phyloP scores from a whole-genome alignment of 2,797 vertebrate genomes.

The Chloroceryle amazona region DNA sequence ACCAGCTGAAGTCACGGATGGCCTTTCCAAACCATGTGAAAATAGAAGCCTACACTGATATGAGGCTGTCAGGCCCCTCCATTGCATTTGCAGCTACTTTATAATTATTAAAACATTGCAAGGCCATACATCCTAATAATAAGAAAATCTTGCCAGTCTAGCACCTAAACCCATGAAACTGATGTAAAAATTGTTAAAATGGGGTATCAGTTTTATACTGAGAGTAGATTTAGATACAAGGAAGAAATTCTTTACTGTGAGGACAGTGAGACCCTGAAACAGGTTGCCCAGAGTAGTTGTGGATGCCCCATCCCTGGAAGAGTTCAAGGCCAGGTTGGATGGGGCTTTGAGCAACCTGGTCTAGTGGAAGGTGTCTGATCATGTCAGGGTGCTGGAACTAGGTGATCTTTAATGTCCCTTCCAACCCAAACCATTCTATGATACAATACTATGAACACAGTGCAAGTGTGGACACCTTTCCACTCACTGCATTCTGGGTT shows the following conservation, averaged over 20 bases:
- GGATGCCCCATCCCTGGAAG: not conserved
- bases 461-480: not conserved
- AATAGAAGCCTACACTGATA: not conserved
- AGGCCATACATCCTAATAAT: not conserved
- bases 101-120: not conserved
- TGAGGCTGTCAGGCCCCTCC: not conserved
- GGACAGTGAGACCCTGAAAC: not conserved
- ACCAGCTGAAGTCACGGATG: not conserved
- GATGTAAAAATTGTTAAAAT: not conserved
- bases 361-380: not conserved
- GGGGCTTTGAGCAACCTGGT: not conserved
- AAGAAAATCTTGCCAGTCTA: not conserved
- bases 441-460: not conserved
- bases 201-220: not conserved
- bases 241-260: not conserved
- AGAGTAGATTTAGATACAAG: not conserved
- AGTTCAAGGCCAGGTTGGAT: not conserved
- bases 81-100: not conserved
- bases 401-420: not conserved
- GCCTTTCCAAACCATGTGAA: not conserved
- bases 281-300: not conserved
- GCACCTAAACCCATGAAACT: not conserved
- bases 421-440: not conserved
- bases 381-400: not conserved
- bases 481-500: not conserved